Percentiles rank a stretch among this genome's conserved stretches.
Evolutionary conservation across 2,113 vertebrate genomes (phyloP).

Genomic region (Stigmatopora nigra): DNA sequence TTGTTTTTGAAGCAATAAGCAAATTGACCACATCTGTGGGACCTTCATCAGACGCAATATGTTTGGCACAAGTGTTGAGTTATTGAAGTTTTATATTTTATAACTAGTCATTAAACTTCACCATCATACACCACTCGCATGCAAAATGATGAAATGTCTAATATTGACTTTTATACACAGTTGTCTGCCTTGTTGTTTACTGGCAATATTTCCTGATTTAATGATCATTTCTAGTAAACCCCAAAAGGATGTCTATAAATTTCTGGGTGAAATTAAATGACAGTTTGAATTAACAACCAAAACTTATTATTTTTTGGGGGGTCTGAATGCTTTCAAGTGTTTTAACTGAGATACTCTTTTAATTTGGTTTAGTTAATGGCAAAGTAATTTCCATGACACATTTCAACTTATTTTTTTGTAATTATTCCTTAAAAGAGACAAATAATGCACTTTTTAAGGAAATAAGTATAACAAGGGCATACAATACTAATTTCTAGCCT

Average conservation of each 20-base stretch:
- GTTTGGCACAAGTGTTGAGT: background rate
- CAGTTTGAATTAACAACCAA: no score
- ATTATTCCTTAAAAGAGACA: no score
- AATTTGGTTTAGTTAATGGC: no score
- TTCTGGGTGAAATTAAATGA: no score
- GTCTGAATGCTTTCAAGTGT: no score
- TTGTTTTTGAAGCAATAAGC: background rate
- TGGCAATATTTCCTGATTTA: no score
- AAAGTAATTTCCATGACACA: no score
- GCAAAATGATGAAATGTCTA: background rate
- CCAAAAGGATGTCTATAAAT: no score
- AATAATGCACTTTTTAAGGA: background rate
- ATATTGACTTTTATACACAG: background rate
- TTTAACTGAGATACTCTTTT: no score
- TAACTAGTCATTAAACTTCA: background rate
- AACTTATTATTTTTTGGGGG: no score
- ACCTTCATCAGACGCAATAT: slow-evolving; percentile 2
- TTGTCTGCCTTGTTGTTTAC: background rate
- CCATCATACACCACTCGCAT: background rate
- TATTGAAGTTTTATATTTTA: background rate
- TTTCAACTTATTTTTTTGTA: no score
- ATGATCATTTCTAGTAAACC: no score
- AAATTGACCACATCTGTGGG: slow-evolving; percentile 3
- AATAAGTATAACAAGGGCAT: background rate
- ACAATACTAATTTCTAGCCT: background rate